Evolutionary conservation across 2,888 invertebrate species (phyloP).

Genomic region (Pammene fasciana): DNA sequence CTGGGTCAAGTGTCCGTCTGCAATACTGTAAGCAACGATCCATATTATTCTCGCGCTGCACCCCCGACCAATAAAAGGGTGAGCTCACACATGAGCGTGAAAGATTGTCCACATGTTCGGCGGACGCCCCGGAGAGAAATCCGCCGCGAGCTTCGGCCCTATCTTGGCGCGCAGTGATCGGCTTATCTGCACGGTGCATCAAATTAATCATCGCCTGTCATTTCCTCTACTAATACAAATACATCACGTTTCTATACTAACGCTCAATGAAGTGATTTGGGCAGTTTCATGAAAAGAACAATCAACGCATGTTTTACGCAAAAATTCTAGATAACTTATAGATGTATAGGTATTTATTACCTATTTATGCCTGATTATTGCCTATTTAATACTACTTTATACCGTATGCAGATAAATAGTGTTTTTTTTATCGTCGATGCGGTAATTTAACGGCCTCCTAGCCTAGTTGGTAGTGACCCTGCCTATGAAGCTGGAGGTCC

Average conservation of each 20-base stretch:
- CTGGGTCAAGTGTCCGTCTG: constrained; percentile 36
- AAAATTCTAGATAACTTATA: too few relatives aligned
- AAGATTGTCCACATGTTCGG: constrained; percentile 83
- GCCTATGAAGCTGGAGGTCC: too few relatives aligned
- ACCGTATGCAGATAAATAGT: too few relatives aligned
- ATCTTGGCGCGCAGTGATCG: constrained; percentile 56
- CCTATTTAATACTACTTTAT: too few relatives aligned
- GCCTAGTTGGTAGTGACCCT: too few relatives aligned
- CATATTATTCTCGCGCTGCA: constrained; percentile 56
- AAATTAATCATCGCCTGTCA: constrained; percentile 73
- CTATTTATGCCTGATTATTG: too few relatives aligned
- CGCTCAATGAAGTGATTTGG: constrained; percentile 4
- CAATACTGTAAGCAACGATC: constrained; percentile 48
- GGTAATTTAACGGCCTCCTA: too few relatives aligned
- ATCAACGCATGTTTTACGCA: background rate
- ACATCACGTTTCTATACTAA: constrained; percentile 60
- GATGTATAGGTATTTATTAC: too few relatives aligned
- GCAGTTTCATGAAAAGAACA: background rate
- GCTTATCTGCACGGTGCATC: constrained; percentile 74
- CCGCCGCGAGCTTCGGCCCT: constrained; percentile 53
- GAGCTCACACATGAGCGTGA: constrained; percentile 82
- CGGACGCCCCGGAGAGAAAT: constrained; percentile 63
- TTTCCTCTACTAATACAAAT: constrained; percentile 69
- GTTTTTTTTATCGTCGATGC: too few relatives aligned
- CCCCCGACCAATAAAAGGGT: constrained; percentile 78